Evolutionary conservation across 2,888 invertebrate genomes (phyloP), one percentile per base, ranked within the genome.

Genomic region (Thecocarcelia acutangulata): DNA sequence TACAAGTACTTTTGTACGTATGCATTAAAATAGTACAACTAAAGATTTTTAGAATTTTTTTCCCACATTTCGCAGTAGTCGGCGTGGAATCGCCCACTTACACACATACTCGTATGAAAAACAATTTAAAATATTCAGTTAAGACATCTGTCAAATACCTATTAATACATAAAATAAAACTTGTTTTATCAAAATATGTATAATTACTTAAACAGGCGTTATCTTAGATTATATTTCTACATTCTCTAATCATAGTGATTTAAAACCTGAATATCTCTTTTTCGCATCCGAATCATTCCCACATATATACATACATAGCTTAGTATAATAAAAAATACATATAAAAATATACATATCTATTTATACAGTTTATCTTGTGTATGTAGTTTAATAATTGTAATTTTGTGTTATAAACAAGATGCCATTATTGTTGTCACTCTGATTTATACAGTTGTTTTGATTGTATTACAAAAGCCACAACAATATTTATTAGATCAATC

Each of bases 121-220:
- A 33, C 3, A 33, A 33, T 8, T 33, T 1, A 8, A 33, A 33
- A 3, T 33, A 33, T 33, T 33, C 6, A 33, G 8, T 33, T 33
- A 9, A 33, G 8, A 80, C 75, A 68, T 80, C 70, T 81, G 72
- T 76, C 72, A 37, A 56, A 19, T 68, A n/a, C n/a, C n/a, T n/a
- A 68, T 75, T 63, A 42, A 72, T 15, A 70, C 8, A 33, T 33
- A 33, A 46, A 42, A 46, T 46, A 50, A 19, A 52, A 46, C 28
- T 40, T 21, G 17, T 56, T 28, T 33, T 13, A 33, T 9, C 5
- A 33, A 33, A 33, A 33, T 33, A 54, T 50, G 19, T 28, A 1
- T 70, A 19, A 13, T 40, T 48, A 40, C 37, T 76, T 50, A 50
- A 58, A 76, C 76, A 81, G 80, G 76, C 76, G 72, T 81, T 70